These are phyloP conservation scores for Bradypodion ventrale DNA, from an alignment of 2,797 vertebrate species.

Conservation along the genomic window DNA sequence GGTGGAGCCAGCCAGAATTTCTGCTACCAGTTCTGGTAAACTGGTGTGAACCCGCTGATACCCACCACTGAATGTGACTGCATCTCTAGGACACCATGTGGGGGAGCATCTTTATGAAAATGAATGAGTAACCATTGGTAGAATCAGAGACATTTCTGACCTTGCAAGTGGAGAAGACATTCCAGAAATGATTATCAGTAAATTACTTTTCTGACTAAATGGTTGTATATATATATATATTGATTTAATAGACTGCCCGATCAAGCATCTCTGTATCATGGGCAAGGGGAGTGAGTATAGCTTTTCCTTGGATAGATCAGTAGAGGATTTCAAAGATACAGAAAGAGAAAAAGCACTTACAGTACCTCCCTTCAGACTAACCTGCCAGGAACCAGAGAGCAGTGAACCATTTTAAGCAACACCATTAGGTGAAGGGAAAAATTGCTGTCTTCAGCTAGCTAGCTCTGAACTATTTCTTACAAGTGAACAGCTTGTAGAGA, in stretches of 20 bases:
- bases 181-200: not conserved
- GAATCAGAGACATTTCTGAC: not conserved
- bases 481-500: no score
- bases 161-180: not conserved
- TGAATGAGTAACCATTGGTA: not conserved
- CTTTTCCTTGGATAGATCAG: not conserved
- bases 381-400: not conserved
- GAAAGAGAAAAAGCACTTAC: not conserved
- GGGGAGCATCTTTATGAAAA: not conserved
- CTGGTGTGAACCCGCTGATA: no score
- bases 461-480: no score
- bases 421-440: not conserved
- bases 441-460: not conserved
- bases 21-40: no score
- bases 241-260: not conserved
- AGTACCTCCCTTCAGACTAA: not conserved
- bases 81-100: not conserved
- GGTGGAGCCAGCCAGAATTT: no score
- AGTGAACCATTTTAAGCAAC: not conserved
- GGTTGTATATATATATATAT: no score
- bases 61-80: no score
- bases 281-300: no score
- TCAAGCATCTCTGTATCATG: not conserved
- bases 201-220: not conserved
- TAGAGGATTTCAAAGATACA: not conserved